phyloP scores from a whole-genome alignment of 64 coral and sea anemone species.

The Porites lutea region DNA sequence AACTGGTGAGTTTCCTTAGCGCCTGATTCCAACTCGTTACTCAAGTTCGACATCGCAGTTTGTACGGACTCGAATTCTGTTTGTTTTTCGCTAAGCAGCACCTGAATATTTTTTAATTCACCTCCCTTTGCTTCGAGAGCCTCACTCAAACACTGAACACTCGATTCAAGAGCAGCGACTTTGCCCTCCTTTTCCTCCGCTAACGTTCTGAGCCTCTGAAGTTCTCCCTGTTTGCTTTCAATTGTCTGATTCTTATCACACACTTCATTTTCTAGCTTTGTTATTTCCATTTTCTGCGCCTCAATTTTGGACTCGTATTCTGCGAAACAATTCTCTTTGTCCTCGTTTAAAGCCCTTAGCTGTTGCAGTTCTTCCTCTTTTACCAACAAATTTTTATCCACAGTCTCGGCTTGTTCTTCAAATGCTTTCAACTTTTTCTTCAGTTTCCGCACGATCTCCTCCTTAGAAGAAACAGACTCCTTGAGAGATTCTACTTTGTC shows the following conservation, averaged over 20 bases:
- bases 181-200: slow-evolving; percentile 34
- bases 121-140: slow-evolving; percentile 61
- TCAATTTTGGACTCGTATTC: background rate
- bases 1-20: slow-evolving; percentile 25
- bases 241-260: slow-evolving; percentile 23
- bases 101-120: slow-evolving; percentile 64
- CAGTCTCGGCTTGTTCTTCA: slow-evolving; percentile 41
- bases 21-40: slow-evolving; percentile 54
- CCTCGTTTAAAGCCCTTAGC: slow-evolving; percentile 2
- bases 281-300: slow-evolving; percentile 7
- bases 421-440: slow-evolving; percentile 41
- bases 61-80: slow-evolving; percentile 67
- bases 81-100: slow-evolving; percentile 34
- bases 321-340: background rate
- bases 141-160: slow-evolving; percentile 39
- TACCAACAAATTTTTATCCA: slow-evolving; percentile 65
- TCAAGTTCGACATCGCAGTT: slow-evolving; percentile 56
- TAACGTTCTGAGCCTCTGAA: slow-evolving; percentile 26
- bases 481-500: background rate
- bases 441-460: slow-evolving; percentile 43
- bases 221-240: slow-evolving; percentile 63
- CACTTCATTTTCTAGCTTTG: background rate
- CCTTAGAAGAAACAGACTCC: slow-evolving; percentile 3
- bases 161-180: slow-evolving; percentile 58
- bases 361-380: slow-evolving; percentile 42